A percentile compares a stretch with the other conserved stretches of the same genome.
These are phyloP conservation scores for Oryzias celebensis DNA, from an alignment of 2,113 vertebrate genomes.

Conservation along the genomic window DNA sequence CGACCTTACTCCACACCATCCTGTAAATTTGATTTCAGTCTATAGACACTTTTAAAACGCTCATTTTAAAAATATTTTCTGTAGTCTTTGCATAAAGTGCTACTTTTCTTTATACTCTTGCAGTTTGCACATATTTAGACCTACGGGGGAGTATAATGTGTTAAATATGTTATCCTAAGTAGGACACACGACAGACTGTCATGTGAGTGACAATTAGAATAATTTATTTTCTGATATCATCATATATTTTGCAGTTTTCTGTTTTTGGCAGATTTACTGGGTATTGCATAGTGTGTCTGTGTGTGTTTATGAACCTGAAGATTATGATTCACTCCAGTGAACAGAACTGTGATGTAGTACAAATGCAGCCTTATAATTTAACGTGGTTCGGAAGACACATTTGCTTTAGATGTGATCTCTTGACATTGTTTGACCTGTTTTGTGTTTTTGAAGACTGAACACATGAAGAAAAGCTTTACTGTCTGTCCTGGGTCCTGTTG, in stretches of 20 bases:
- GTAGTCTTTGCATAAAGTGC: conserved; percentile 57
- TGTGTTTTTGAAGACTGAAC: conserved; percentile 46
- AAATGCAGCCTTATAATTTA: conserved; percentile 20
- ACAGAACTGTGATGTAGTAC: conserved; percentile 42
- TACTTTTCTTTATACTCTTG: conserved; percentile 62
- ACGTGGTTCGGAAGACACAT: conserved; percentile 20
- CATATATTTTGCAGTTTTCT: conserved; percentile 41
- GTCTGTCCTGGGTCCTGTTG: conserved; percentile 46
- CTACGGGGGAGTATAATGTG: conserved; percentile 24
- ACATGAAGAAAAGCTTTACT: conserved; percentile 48
- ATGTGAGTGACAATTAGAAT: conserved; percentile 65
- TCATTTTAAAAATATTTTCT: conserved; percentile 45
- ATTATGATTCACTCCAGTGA: conserved; percentile 41
- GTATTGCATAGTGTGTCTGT: conserved; percentile 30
- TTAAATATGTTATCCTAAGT: conserved; percentile 64
- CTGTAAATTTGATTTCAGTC: conserved; percentile 11
- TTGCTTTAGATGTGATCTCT: conserved; percentile 24
- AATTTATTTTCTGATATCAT: conserved; percentile 77
- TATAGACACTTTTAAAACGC: conserved; percentile 32
- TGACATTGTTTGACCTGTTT: conserved; percentile 23
- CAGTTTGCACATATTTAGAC: conserved; percentile 72
- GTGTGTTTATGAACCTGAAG: conserved; percentile 20
- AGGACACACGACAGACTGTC: conserved; percentile 41
- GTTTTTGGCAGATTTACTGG: conserved; percentile 33
- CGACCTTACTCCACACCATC: neutral